Evolutionary conservation across 2,888 invertebrate species (phyloP).

Genomic region (Fragum whitleyi): DNA sequence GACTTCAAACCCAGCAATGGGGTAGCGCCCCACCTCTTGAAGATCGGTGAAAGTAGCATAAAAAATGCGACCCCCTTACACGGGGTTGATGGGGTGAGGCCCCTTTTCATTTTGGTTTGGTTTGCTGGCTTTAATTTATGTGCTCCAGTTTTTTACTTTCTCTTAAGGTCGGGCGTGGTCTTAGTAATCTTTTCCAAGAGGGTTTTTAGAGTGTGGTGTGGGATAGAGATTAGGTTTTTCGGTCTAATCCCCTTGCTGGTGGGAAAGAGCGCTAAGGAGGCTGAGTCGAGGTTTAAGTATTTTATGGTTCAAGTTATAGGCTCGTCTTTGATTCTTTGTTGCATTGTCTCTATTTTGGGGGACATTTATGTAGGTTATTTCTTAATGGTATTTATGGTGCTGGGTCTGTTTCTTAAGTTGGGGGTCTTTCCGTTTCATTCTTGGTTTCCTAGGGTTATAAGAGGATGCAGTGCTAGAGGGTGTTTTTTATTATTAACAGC

Average conservation of each 20-base stretch:
- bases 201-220: not conserved
- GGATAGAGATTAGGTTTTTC: not conserved
- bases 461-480: not conserved
- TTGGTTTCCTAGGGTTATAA: not conserved
- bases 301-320: not conserved
- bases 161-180: not conserved
- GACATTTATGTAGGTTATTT: not conserved
- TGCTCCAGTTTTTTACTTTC: not conserved
- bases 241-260: not conserved
- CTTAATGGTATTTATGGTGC: not conserved
- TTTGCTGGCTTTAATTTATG: not conserved
- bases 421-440: not conserved
- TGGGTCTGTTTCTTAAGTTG: not conserved
- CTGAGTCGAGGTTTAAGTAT: not conserved
- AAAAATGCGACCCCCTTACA: not conserved
- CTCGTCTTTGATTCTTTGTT: not conserved
- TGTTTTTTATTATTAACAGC: not conserved
- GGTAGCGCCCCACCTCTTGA: not conserved
- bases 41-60: not conserved
- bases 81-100: not conserved
- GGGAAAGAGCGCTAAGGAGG: too few relatives aligned
- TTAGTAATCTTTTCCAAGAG: not conserved
- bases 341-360: not conserved
- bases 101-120: not conserved
- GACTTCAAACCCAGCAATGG: conserved; percentile 2